These are phyloP conservation scores for Tuberolachnus salignus DNA, from an alignment of 2,888 invertebrate species.

Conservation along the genomic window DNA sequence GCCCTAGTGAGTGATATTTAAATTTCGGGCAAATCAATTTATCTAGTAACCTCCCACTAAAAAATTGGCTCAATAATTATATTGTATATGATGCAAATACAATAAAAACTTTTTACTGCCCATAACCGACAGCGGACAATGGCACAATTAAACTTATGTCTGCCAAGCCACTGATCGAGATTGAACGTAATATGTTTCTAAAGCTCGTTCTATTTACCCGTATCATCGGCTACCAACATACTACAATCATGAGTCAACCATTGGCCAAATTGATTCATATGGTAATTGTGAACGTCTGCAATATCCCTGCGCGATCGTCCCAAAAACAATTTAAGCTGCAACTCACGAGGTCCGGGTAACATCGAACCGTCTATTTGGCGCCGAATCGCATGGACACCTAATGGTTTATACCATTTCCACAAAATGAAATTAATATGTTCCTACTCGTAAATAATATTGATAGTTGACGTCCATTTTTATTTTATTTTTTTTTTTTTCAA, in stretches of 20 bases:
- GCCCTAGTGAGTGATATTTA: no score
- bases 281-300: constrained; percentile 72
- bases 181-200: no score
- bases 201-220: not conserved
- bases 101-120: no score
- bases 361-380: constrained; percentile 65
- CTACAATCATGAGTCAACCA: not conserved
- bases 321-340: constrained; percentile 61
- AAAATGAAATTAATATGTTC: not conserved
- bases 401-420: not conserved
- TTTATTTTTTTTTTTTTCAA: not conserved
- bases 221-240: not conserved
- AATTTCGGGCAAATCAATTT: no score
- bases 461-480: not conserved
- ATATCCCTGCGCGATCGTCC: constrained; percentile 66
- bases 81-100: no score
- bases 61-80: no score
- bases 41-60: no score
- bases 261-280: constrained; percentile 80
- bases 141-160: no score
- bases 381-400: constrained; percentile 14
- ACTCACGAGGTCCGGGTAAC: constrained; percentile 72
- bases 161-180: no score
- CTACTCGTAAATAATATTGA: not conserved
- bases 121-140: no score